Percentiles rank a stretch among this genome's conserved stretches.
These are phyloP conservation scores for Hirtodrosophila histrioides DNA, from an alignment of 2,888 invertebrate species.

Conservation along the genomic window DNA sequence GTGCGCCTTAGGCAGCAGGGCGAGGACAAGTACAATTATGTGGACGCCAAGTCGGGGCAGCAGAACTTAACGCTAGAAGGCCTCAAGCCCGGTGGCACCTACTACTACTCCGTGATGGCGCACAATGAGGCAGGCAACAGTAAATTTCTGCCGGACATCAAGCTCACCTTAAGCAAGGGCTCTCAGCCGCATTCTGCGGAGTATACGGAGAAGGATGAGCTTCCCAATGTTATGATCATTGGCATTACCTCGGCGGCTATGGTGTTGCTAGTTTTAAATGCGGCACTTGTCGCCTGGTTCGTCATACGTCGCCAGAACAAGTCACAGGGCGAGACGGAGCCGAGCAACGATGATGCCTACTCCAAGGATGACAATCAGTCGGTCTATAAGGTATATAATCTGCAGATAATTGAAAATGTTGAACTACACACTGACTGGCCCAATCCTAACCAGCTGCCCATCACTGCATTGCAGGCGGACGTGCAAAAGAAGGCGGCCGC, in stretches of 20 bases:
- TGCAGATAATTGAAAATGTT: background rate
- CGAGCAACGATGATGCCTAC: conserved; percentile 82
- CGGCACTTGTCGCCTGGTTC: conserved; percentile 82
- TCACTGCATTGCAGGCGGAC: conserved; percentile 82
- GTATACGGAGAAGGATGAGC: conserved; percentile 81
- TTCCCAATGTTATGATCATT: conserved; percentile 83
- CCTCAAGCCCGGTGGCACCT: conserved; percentile 78
- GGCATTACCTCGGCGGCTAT: conserved; percentile 83
- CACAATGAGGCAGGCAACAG: conserved; percentile 82
- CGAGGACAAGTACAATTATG: conserved; percentile 82
- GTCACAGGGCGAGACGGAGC: conserved; percentile 77
- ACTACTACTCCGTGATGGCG: conserved; percentile 82
- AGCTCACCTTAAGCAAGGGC: conserved; percentile 76
- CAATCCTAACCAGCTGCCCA: conserved; percentile 74
- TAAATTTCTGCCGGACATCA: conserved; percentile 81
- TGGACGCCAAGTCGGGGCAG: conserved; percentile 76
- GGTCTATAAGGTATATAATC: conserved; percentile 79
- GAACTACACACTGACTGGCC: conserved; percentile 23
- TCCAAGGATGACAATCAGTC: conserved; percentile 83
- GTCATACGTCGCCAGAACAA: conserved; percentile 82
- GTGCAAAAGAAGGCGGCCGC: conserved; percentile 83
- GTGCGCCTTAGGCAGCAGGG: conserved; percentile 75
- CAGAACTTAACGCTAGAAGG: conserved; percentile 78
- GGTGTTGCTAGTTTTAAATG: conserved; percentile 80
- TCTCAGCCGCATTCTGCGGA: conserved; percentile 79